Base-by-base conservation (phyloP, 2,797 vertebrate species). In the Chiloscyllium punctatum region DNA sequence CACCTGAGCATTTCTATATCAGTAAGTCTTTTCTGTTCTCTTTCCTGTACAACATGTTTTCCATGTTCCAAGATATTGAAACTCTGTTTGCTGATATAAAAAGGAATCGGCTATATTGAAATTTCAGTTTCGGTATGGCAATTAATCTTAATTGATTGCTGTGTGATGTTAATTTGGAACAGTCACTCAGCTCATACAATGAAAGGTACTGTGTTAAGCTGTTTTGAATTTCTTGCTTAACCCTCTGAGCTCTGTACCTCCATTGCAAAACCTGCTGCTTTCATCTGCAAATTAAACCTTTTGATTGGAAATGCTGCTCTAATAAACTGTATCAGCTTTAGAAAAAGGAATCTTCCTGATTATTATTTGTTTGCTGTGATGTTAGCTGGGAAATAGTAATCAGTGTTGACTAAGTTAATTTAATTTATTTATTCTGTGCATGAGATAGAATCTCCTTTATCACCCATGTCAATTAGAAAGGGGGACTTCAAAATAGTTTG, bases 81-180 rank as follows among this genome's bases (percentile, higher is more conserved):
- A 94, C 25, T n/a, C 91, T 2, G 37, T 37, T 94, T 91, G 57
- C 68, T 72, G 6, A 48, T 69, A 42, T 30, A 72, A 71, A 94
- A 94, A 30, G 92, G 92, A 72, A 94, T 94, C 92, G 5, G 42
- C 71, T 72, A 69, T 94, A 94, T 94, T 42, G 66, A 37, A 27
- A 94, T 48, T 94, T 69, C 37, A 37, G 94, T 69, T 94, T 42
- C 92, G 30, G 23, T 48, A 30, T n/a, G 68, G 66, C 68, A 71
- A 68, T 94, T 94, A 94, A 94, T 94, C 37, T 37, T 71, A 94
- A 94, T 72, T 72, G 92, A 37, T 11, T 94, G 68, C 25, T 18
- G 23, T 37, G 62, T 71, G 68, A 71, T 94, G 66, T 9, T 71
- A 94, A 94, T 94, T 94, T 94, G 92, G 68, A 91, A 91, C 68